Evolutionary conservation across 2,888 invertebrate species (phyloP), one percentile per base, ranked within the genome.

Genomic region (Morpho achilles): DNA sequence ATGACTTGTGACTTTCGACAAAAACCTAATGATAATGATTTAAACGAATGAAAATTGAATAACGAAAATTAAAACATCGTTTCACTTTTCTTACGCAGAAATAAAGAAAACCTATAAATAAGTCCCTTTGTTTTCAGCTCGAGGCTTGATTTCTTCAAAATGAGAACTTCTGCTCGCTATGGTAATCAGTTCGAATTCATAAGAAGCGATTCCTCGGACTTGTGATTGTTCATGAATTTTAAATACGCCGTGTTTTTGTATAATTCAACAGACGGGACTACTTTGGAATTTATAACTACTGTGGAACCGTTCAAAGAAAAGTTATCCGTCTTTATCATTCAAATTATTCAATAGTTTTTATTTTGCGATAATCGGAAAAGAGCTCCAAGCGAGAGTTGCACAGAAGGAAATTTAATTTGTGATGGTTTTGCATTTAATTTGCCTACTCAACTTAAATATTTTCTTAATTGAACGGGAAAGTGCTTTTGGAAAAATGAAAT

Each of bases 201-300:
- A 59, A 59, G 55, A 43, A 58, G 59, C 56, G 60, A 60, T 52
- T 58, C 61, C 41, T 58, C 56, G 56, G 49, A 56, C 61, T 61
- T 51, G 50, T 65, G 69, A 68, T 69, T 69, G 68, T 68, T 67
- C 68, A 69, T 68, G 69, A 69, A 69, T 69, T 67, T 69, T 67
- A 69, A 68, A 66, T 62, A 62, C 66, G 58, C 56, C 57, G 42
- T 67, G 65, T 66, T 67, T 69, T 62, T 62, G 61, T 61, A 62
- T 61, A 63, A 61, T 57, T 61, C 58, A 56, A 61, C 50, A 59
- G 56, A 43, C 51, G 43, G 48, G 58, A 55, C 61, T 63, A 59
- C 64, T 59, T 56, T 48, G 57, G 60, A 63, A 56, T 59, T 63
- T 58, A 58, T 58, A 63, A 58, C 53, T 58, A 58, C 58, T 41